Conservation (phyloP, 2,888 invertebrate species). For the Acanthosepion lycidas region DNA sequence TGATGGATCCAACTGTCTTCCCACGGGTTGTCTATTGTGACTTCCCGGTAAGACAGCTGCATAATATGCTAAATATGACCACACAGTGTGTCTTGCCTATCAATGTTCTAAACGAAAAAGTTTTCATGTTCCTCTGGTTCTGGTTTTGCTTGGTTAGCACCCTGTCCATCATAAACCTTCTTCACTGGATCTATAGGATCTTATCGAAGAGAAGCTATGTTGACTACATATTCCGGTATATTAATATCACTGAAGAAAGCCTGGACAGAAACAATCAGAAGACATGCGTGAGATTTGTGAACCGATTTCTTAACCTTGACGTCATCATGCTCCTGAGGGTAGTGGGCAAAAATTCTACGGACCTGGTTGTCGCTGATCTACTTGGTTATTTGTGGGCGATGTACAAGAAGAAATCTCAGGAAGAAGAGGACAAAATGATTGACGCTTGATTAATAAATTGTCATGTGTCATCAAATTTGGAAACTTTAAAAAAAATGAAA, state of each 20-base stretch:
- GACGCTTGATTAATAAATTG: neutral
- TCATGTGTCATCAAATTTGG: too few species aligned
- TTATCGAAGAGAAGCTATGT: conserved; percentile 1
- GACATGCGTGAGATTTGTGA: neutral
- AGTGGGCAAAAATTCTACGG: conserved; percentile 43
- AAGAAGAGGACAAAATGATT: neutral
- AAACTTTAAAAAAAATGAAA: neutral
- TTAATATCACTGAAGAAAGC: neutral
- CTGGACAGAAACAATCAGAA: neutral
- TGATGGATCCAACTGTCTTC: conserved; percentile 60
- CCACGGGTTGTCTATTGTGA: conserved; percentile 69
- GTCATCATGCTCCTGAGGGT: conserved; percentile 41
- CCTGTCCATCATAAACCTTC: conserved; percentile 57
- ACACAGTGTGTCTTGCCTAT: conserved; percentile 70
- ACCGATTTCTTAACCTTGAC: conserved; percentile 35
- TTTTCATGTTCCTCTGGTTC: conserved; percentile 70
- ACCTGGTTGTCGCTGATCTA: conserved; percentile 39
- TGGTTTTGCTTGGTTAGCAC: conserved; percentile 65
- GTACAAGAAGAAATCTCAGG: neutral
- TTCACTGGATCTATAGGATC: conserved; percentile 41
- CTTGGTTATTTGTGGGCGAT: conserved; percentile 37
- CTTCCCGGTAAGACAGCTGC: conserved; percentile 66
- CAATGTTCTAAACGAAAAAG: conserved; percentile 70
- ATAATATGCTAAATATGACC: conserved; percentile 66
- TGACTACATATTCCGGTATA: conserved; percentile 39